phyloP scores from a whole-genome alignment of 2,888 invertebrate species.

The Podotricha telesiphe region DNA sequence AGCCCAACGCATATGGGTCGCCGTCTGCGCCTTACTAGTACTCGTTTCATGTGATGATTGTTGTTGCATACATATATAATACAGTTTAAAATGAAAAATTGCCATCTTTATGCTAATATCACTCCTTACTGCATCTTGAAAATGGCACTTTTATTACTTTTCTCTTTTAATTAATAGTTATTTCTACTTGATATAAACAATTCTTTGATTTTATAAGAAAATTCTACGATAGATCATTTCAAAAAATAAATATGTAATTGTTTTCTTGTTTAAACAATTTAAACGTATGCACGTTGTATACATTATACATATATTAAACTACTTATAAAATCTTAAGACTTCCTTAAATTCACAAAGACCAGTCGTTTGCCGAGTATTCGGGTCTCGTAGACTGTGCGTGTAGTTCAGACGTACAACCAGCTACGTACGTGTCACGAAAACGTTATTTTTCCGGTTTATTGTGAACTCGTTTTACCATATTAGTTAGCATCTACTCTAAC shows the following conservation, averaged over 20 bases:
- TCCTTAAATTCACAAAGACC: conserved; percentile 44
- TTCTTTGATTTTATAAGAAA: too few relatives aligned
- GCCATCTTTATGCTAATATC: too few relatives aligned
- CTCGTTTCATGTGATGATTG: conserved; percentile 20
- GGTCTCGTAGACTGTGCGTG: conserved; percentile 65
- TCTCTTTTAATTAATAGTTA: too few relatives aligned
- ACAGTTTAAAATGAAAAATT: not conserved
- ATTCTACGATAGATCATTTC: not conserved
- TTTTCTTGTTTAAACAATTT: conserved; percentile 38
- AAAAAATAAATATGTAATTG: conserved; percentile 22
- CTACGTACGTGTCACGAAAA: conserved; percentile 69
- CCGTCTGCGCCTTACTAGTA: conserved; percentile 33
- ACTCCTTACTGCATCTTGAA: too few relatives aligned
- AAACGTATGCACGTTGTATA: conserved; percentile 39
- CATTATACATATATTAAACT: conserved; percentile 39
- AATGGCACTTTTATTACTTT: too few relatives aligned
- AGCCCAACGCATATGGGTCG: conserved; percentile 40
- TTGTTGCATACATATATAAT: not conserved
- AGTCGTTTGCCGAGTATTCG: conserved; percentile 52
- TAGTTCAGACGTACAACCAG: conserved; percentile 48
- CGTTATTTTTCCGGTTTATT: conserved; percentile 78
- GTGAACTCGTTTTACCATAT: conserved; percentile 19
- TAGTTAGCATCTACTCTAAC: conserved; percentile 7
- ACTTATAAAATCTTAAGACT: conserved; percentile 32
- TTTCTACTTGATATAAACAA: not conserved